Evolutionary conservation across 37 sponge, comb jelly and placozoan genomes (phyloP).

Genomic region (Amphimedon queenslandica): DNA sequence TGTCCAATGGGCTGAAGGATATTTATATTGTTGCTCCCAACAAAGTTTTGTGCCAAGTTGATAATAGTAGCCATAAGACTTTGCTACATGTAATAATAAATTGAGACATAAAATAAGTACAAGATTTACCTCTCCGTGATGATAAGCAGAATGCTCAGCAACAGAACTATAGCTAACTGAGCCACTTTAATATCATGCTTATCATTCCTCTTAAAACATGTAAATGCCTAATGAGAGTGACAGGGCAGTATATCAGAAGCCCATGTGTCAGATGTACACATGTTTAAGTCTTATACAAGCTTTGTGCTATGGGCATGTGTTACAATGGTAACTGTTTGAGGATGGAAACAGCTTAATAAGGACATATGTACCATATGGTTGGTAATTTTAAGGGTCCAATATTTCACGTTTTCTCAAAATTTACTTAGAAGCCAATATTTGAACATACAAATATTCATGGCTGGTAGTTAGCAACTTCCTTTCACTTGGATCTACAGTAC

Average conservation of each 20-base stretch:
- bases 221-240: constrained; percentile 92
- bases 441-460: no score
- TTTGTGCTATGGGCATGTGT: no score
- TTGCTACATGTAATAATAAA: constrained; percentile 10
- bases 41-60: constrained; percentile 91
- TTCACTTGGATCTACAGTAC: no score
- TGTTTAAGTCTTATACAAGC: no score
- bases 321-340: no score
- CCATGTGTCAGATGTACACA: no score
- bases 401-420: no score
- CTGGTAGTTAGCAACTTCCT: no score
- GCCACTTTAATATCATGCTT: constrained; percentile 95
- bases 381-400: no score
- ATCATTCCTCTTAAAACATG: constrained; percentile 97
- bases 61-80: constrained; percentile 91
- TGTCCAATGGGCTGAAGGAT: constrained; percentile 92
- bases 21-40: constrained; percentile 96
- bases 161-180: constrained; percentile 96
- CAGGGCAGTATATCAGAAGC: constrained; percentile 82
- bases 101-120: not conserved
- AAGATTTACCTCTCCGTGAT: constrained; percentile 89
- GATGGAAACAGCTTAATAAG: no score
- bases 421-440: no score
- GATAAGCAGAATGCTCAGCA: constrained; percentile 93
- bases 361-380: no score